Evolutionary conservation across 92 coral and sea anemone species (phyloP), one percentile per base, ranked within the genome.

Genomic region (Palythoa grandis): DNA sequence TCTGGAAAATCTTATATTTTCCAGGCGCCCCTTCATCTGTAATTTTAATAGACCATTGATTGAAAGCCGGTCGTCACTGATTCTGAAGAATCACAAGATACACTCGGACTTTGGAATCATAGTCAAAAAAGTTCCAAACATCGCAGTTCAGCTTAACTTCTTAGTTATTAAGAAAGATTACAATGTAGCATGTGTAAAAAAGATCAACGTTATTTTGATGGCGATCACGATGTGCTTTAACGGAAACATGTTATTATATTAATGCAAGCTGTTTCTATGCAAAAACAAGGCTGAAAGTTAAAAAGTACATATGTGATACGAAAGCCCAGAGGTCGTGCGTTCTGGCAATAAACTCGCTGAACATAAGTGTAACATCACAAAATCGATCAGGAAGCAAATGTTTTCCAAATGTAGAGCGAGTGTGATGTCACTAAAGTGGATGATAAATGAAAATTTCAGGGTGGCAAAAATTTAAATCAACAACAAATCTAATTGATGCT

Each of bases 161-260:
- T 80, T 66, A 63, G 25, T 17, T 23, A 13, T 67, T 66, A 23
- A n/a, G 43, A 80, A 6, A 63, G 61, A 80, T 80, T 80, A 80
- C 74, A 65, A 16, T 16, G 60, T 16, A 66, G 66, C 61, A 56
- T 38, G 20, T 39, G 38, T 29, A 29, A 29, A 29, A 29, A 79
- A 65, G 85, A 66, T 63, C 3, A 60, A 78, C 57, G 14, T n/a
- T 43, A 43, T 48, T 12, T 43, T 43, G 48, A 80, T 43, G 37
- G 85, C 40, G 47, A 80, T 66, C 22, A 63, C 47, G 65, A 66
- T 29, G 52, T n/a, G 40, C 39, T 80, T 52, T 39, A 48, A 80
- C 85, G 74, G 85, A 80, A 80, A 58, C 85, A 66, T 68, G 72
- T 80, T 80, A 80, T 80, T 80, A 76, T 76, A 52, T 22, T 76